These are phyloP conservation scores for Nesidiocoris tenuis DNA, from an alignment of 2,888 invertebrate species.

Conservation along the genomic window DNA sequence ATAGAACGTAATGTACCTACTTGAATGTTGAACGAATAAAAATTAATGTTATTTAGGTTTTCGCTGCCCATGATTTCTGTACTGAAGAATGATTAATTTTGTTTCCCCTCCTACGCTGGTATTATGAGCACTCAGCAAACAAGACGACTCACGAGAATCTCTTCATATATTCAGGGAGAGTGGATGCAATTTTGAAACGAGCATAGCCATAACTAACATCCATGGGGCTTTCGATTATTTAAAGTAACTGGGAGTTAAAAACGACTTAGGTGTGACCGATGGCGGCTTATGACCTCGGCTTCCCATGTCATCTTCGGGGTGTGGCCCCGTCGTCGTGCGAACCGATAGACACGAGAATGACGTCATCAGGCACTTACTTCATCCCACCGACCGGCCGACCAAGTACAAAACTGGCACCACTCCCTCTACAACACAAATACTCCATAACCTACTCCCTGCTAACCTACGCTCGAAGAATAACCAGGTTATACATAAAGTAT, in stretches of 20 bases:
- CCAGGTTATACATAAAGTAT: neutral
- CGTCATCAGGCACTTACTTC: constrained; percentile 34
- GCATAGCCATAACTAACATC: neutral
- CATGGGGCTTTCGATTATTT: neutral
- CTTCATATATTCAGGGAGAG: no score
- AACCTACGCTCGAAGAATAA: neutral
- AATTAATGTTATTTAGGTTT: no score
- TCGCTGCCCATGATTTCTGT: no score
- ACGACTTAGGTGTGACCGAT: neutral
- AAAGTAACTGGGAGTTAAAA: neutral
- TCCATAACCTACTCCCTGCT: neutral
- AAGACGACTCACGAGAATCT: no score
- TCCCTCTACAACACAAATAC: neutral
- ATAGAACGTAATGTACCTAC: no score
- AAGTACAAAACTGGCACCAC: neutral
- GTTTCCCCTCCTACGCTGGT: no score
- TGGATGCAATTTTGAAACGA: neutral
- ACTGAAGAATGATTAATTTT: no score
- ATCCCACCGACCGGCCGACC: constrained; percentile 22
- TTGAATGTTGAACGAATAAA: no score
- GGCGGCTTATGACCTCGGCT: constrained; percentile 11
- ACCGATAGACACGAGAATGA: constrained; percentile 4
- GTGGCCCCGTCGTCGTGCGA: constrained; percentile 5
- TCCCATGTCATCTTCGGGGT: constrained; percentile 36
- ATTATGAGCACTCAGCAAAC: no score